Conservation (phyloP, 2,797 vertebrate species). For the Cyclopterus lumpus region DNA sequence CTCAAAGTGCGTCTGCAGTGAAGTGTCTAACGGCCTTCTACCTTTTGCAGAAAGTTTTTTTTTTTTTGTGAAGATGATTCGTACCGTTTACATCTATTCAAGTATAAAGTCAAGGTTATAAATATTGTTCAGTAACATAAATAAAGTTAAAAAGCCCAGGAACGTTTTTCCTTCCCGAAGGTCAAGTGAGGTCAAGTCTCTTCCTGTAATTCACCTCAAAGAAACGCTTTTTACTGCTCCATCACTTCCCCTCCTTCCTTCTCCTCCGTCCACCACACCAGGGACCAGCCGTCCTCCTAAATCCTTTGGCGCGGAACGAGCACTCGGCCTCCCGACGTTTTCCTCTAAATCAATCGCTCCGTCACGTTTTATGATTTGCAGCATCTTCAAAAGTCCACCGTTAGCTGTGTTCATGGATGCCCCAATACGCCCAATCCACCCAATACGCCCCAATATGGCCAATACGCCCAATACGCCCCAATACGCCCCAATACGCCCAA, state of each 20-base stretch:
- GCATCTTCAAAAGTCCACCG: too few species aligned
- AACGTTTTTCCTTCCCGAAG: neutral
- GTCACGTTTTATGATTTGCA: neutral
- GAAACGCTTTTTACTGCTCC: neutral
- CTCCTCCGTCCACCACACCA: neutral
- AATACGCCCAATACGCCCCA: too few species aligned
- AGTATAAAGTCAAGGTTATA: neutral
- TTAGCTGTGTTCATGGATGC: too few species aligned
- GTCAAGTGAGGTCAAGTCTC: conserved; percentile 4
- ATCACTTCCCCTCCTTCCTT: neutral
- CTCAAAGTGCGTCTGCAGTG: too few species aligned
- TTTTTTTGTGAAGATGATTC: neutral
- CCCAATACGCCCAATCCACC: too few species aligned
- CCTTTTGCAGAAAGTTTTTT: too few species aligned
- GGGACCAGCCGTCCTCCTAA: too few species aligned
- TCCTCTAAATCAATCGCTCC: neutral
- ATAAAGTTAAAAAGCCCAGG: neutral
- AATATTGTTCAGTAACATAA: neutral
- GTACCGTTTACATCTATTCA: neutral
- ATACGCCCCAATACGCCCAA: too few species aligned
- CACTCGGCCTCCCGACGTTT: neutral
- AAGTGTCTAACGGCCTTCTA: too few species aligned
- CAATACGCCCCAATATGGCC: too few species aligned
- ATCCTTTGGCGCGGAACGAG: neutral
- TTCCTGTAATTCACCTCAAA: neutral